Percentiles rank a stretch among this genome's conserved stretches.
phyloP scores from a whole-genome alignment of 1,140 invertebrate genomes.

The Heterodera schachtii region DNA sequence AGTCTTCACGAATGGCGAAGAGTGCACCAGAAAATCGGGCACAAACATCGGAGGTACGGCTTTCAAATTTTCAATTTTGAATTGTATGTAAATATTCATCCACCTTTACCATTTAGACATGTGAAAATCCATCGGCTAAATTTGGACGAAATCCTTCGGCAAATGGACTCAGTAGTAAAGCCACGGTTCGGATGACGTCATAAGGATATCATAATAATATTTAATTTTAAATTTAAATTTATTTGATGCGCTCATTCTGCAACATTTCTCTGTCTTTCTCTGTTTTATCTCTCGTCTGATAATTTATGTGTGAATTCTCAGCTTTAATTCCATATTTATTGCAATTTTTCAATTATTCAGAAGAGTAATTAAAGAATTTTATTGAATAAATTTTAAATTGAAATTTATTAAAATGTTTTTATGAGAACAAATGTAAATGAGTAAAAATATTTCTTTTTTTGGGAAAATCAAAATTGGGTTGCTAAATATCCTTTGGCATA shows the following conservation, averaged over 20 bases:
- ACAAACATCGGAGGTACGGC: neutral
- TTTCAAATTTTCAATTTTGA: too few relatives aligned
- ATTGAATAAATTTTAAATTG: neutral
- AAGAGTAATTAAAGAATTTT: neutral
- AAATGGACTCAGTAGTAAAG: constrained; percentile 26
- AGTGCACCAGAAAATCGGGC: neutral
- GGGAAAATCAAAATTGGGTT: too few relatives aligned
- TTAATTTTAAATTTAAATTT: neutral
- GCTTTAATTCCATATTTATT: neutral
- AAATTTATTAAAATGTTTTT: too few relatives aligned
- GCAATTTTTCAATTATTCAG: neutral
- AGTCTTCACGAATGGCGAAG: constrained; percentile 20
- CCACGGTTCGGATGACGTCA: constrained; percentile 13
- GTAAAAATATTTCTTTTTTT: too few relatives aligned
- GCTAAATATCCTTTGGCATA: too few relatives aligned
- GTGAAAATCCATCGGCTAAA: constrained; percentile 19
- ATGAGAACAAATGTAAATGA: too few relatives aligned
- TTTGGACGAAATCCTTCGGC: constrained; percentile 18
- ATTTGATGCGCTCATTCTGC: neutral
- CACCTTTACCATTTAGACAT: neutral
- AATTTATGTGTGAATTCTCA: neutral
- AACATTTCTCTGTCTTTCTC: neutral
- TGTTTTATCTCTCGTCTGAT: neutral
- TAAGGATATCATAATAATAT: neutral
- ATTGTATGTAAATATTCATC: too few relatives aligned